Base-by-base conservation (phyloP, 2,113 vertebrate genomes). In the Leptocoma aspasia region DNA sequence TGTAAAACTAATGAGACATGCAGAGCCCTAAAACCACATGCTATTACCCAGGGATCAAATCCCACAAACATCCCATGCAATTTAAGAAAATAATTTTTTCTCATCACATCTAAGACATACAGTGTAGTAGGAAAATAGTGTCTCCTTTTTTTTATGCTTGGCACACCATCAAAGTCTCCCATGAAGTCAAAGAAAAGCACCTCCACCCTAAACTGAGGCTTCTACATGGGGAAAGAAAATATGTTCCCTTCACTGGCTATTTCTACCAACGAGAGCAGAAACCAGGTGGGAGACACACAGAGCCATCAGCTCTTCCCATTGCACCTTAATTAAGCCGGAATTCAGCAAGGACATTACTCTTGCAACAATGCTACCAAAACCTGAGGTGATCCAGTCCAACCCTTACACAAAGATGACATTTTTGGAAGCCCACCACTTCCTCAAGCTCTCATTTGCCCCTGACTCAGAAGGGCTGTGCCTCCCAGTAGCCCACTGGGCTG, bases 1-100 rank as follows among this genome's bases (percentile, higher is more conserved):
- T 82, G 61, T 90, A 93, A 90, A 94, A 92, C 89, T 89, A 95
- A 96, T 93, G 93, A 96, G 86, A 94, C 92, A 64, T 79, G 41
- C 90, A 95, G 92, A 95, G 64, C 65, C 89, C 82, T 81, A 70
- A 96, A 96, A 86, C 92, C 92, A 94, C 88, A 95, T 23, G 59
- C 80, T 89, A 89, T 89, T 94, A 95, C 73, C 76, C 72, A 72
- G 90, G 92, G 90, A 95, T 86, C 79, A 93, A 84, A 95, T 93
- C 79, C 76, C 80, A 93, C 90, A 93, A 93, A 83, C 72, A 94
- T 72, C 72, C 42, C 77, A 65, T 65, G 69, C 57, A 71, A 97
- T 92, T 96, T 86, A 90, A 89, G 83, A 84, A 94, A 96, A 96
- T 79, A 0, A 39, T 92, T 93, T 94, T 95, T 95, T 94, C 88